These are phyloP conservation scores for Amblyjoppa proteus DNA, from an alignment of 2,888 invertebrate species.

Conservation along the genomic window DNA sequence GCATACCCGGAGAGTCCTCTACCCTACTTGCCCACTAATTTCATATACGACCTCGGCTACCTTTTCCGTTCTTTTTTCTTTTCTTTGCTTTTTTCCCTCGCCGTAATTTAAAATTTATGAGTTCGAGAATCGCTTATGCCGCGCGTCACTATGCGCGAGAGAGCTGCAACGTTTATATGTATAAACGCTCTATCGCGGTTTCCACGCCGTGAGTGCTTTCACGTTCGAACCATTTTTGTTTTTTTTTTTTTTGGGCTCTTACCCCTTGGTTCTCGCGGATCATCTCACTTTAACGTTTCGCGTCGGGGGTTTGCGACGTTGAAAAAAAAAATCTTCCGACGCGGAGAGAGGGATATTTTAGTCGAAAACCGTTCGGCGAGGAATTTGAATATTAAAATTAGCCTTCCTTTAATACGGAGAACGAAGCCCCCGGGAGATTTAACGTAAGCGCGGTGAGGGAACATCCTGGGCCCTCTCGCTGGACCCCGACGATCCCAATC, in stretches of 20 bases:
- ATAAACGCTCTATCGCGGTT: conserved; percentile 49
- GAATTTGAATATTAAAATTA: conserved; percentile 85
- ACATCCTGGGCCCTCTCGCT: conserved; percentile 36
- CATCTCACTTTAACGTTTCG: conserved; percentile 49
- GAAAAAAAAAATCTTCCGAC: conserved; percentile 1
- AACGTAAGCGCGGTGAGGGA: conserved; percentile 55
- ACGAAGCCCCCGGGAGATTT: conserved; percentile 58
- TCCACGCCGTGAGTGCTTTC: conserved; percentile 45
- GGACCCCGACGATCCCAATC: conserved; percentile 19
- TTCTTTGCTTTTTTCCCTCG: conserved; percentile 77
- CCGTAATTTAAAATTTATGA: conserved; percentile 85
- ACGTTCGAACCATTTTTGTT: conserved; percentile 52
- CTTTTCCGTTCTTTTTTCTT: conserved; percentile 55
- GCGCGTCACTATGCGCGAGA: conserved; percentile 66
- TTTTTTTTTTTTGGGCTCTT: conserved; percentile 23
- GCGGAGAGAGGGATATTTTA: conserved; percentile 70
- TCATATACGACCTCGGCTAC: conserved; percentile 62
- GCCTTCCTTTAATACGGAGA: conserved; percentile 73
- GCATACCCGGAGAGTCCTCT: conserved; percentile 12
- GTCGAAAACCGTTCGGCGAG: conserved; percentile 65
- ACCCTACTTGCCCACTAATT: conserved; percentile 60
- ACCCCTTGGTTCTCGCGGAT: conserved; percentile 48
- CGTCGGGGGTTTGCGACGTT: conserved; percentile 10
- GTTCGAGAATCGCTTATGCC: conserved; percentile 81
- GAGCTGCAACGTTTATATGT: conserved; percentile 27